Conservation (phyloP, 2,113 vertebrate genomes). For the Tetraodon nigroviridis region DNA sequence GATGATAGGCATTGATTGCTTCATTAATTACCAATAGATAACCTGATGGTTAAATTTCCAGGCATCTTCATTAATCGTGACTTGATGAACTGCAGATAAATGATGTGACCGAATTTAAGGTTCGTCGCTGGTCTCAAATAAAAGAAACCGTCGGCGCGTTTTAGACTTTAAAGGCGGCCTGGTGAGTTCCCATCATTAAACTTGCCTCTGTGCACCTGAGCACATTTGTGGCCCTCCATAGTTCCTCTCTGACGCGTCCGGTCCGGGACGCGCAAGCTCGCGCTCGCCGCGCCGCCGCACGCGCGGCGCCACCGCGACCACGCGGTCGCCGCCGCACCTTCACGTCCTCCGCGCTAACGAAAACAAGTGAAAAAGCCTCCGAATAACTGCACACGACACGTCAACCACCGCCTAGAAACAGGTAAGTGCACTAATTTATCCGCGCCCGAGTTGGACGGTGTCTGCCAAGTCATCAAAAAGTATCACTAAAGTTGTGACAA, state of each 20-base stretch:
- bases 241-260: neutral
- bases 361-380: neutral
- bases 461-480: constrained; percentile 16
- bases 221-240: neutral
- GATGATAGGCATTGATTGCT: no score
- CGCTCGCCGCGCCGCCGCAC: no score
- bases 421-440: accelerated
- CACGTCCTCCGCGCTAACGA: neutral
- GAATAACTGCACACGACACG: accelerated
- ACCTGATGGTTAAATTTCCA: no score
- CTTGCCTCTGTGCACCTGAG: neutral
- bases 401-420: accelerated
- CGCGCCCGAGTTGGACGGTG: neutral
- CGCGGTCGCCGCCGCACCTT: neutral
- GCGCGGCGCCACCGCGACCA: neutral
- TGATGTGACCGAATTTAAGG: no score
- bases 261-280: no score
- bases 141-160: no score
- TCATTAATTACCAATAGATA: no score
- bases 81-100: no score
- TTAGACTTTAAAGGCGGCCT: no score
- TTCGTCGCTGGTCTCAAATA: no score
- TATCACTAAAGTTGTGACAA: constrained; percentile 45
- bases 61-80: no score
- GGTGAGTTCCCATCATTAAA: neutral